These are phyloP conservation scores for Platerodrilus igneus DNA, from an alignment of 2,888 invertebrate genomes.

Conservation along the genomic window DNA sequence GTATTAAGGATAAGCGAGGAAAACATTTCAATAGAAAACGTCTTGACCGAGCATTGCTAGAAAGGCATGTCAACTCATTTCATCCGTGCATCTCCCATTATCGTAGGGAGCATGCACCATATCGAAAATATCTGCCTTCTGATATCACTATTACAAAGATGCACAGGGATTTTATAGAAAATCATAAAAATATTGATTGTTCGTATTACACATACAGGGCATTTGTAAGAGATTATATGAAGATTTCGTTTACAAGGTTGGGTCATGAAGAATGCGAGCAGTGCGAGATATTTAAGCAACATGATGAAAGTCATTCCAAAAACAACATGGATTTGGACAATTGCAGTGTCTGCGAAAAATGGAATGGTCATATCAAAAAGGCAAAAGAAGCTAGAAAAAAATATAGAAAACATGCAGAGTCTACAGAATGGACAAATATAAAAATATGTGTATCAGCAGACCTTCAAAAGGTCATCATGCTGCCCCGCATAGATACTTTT, in stretches of 20 bases:
- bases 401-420: too few relatives aligned
- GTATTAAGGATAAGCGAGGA: too few relatives aligned
- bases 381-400: too few relatives aligned
- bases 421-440: too few relatives aligned
- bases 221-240: constrained; percentile 13
- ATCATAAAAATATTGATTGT: constrained; percentile 10
- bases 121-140: neutral
- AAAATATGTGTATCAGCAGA: too few relatives aligned
- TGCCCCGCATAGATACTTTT: too few relatives aligned
- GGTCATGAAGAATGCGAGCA: constrained; percentile 22
- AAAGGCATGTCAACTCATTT: constrained; percentile 7
- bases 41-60: constrained; percentile 2
- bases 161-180: constrained; percentile 11
- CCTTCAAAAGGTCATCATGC: too few relatives aligned
- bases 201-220: constrained; percentile 19
- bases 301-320: constrained; percentile 10
- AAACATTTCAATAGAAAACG: too few relatives aligned
- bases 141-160: constrained; percentile 3
- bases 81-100: constrained; percentile 8
- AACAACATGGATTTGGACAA: too few relatives aligned
- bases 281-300: constrained; percentile 13
- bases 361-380: too few relatives aligned
- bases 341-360: too few relatives aligned
- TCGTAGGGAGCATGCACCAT: constrained; percentile 8
- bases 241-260: constrained; percentile 22